These are phyloP conservation scores for Hypomecis punctinalis DNA, from an alignment of 2,888 invertebrate species.

Conservation along the genomic window DNA sequence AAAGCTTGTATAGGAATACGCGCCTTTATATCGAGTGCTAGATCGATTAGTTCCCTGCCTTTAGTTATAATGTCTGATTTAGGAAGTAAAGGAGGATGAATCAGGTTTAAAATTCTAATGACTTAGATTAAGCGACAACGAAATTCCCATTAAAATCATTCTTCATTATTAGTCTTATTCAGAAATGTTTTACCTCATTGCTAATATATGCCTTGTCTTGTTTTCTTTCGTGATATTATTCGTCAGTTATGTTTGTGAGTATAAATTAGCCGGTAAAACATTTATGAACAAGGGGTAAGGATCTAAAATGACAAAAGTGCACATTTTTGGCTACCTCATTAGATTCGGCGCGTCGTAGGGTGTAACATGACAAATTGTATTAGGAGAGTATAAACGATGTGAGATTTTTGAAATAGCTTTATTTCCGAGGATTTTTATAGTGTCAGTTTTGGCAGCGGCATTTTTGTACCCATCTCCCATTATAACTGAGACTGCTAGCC, in stretches of 20 bases:
- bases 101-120: constrained; percentile 25
- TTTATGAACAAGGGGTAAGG: too few species aligned
- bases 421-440: constrained; percentile 38
- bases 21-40: constrained; percentile 20
- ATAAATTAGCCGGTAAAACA: background rate
- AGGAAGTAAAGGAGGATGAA: constrained; percentile 13
- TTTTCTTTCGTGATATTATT: background rate
- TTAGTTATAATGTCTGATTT: constrained; percentile 25
- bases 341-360: constrained; percentile 48
- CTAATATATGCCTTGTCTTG: background rate
- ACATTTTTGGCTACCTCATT: constrained; percentile 52
- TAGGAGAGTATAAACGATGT: constrained; percentile 20
- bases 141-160: constrained; percentile 9
- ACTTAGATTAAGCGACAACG: constrained; percentile 24
- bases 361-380: constrained; percentile 39
- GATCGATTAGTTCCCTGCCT: constrained; percentile 27
- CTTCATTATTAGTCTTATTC: background rate
- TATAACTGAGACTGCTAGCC: constrained; percentile 63
- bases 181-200: background rate
- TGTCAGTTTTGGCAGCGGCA: constrained; percentile 60
- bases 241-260: too few species aligned
- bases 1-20: constrained; percentile 28
- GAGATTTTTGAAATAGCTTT: constrained; percentile 44
- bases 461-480: constrained; percentile 46
- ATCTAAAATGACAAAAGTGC: constrained; percentile 35